Evolutionary conservation across 1,140 invertebrate species (phyloP).

Genomic region (Whitmania pigra): DNA sequence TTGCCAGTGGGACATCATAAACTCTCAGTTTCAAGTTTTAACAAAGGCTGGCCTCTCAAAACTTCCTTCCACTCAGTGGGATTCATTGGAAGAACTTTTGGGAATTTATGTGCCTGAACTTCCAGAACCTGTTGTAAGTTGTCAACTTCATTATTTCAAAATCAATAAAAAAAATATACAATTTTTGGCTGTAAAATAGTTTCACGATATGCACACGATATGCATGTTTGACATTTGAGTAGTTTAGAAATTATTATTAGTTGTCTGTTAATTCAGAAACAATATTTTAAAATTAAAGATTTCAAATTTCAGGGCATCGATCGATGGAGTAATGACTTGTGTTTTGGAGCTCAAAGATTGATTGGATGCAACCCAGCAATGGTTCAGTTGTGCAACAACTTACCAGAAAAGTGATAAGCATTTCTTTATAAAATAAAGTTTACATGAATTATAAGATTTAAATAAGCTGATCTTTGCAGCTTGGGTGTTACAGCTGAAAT

Average conservation of each 20-base stretch:
- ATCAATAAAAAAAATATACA: background rate
- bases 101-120: slow-evolving; percentile 1
- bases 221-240: no score
- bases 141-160: background rate
- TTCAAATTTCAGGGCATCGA: slow-evolving; percentile 18
- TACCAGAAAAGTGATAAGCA: slow-evolving; percentile 37
- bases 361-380: slow-evolving; percentile 34
- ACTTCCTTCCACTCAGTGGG: slow-evolving; percentile 13
- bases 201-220: no score
- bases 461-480: slow-evolving; percentile 27
- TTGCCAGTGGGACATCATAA: slow-evolving; percentile 17
- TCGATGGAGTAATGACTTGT: slow-evolving; percentile 26
- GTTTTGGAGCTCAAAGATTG: slow-evolving; percentile 26
- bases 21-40: slow-evolving; percentile 12
- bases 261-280: no score
- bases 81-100: slow-evolving; percentile 17
- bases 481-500: slow-evolving; percentile 42
- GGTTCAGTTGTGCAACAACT: slow-evolving; percentile 32
- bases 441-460: background rate
- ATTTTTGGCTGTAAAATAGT: background rate
- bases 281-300: background rate
- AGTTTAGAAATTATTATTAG: no score
- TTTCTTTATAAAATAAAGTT: background rate
- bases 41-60: slow-evolving; percentile 11
- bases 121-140: slow-evolving; percentile 20